These are phyloP conservation scores for Diloba caeruleocephala DNA, from an alignment of 2,888 invertebrate species.

Conservation along the genomic window DNA sequence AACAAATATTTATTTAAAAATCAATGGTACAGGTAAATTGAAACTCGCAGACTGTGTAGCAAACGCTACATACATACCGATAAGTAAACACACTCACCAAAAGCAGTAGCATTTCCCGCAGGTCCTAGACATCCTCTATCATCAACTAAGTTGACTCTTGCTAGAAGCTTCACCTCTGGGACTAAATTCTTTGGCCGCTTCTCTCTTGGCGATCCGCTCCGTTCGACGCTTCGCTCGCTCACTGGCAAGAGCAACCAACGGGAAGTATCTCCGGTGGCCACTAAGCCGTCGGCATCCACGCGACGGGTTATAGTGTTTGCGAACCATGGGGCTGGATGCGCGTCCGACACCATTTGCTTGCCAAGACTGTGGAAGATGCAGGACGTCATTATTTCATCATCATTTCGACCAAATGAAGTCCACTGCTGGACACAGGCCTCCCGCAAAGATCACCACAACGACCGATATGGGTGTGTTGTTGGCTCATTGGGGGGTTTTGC, in stretches of 20 bases:
- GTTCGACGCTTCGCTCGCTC: constrained; percentile 56
- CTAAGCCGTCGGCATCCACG: constrained; percentile 66
- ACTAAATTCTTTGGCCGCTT: constrained; percentile 44
- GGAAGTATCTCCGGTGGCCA: constrained; percentile 63
- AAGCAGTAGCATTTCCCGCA: constrained; percentile 78
- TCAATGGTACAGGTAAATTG: too few species aligned
- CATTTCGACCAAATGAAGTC: too few species aligned
- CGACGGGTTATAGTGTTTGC: constrained; percentile 67
- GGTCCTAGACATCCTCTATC: constrained; percentile 78
- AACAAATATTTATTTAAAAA: too few species aligned
- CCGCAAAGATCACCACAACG: too few species aligned
- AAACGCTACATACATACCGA: too few species aligned
- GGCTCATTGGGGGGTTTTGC: too few species aligned
- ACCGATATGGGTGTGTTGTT: too few species aligned
- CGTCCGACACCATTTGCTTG: constrained; percentile 80
- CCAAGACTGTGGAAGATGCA: constrained; percentile 69
- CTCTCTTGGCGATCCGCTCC: constrained; percentile 56
- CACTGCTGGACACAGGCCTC: too few species aligned
- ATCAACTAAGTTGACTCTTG: constrained; percentile 76
- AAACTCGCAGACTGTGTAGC: too few species aligned
- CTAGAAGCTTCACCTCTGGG: constrained; percentile 73
- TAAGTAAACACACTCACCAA: constrained; percentile 64
- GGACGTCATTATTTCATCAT: too few species aligned
- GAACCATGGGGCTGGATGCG: constrained; percentile 79
- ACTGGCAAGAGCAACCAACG: constrained; percentile 71